Percentiles rank a stretch among this genome's conserved stretches.
Conservation (phyloP, 1,140 invertebrate species). For the Drosophila virilis region DNA sequence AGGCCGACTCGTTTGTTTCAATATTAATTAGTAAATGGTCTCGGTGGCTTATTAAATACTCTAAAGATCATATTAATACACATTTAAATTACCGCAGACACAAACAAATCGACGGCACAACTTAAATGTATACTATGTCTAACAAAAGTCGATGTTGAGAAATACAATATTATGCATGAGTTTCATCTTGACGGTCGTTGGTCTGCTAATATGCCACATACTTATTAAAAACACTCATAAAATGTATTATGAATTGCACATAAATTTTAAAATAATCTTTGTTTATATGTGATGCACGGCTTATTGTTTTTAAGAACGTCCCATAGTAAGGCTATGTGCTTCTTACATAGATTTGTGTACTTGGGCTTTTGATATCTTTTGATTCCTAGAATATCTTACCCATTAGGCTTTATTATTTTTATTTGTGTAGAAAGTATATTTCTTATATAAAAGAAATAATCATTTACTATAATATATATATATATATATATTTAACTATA, state of each 20-base stretch:
- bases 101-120: constrained; percentile 1
- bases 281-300: neutral
- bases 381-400: neutral
- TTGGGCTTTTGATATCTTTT: neutral
- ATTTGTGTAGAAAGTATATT: no score
- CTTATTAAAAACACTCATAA: constrained; percentile 65
- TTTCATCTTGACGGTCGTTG: constrained; percentile 31
- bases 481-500: no score
- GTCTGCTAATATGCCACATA: constrained; percentile 38
- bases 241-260: constrained; percentile 65
- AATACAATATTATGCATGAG: constrained; percentile 46
- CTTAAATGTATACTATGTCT: constrained; percentile 41
- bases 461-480: no score
- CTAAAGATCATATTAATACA: constrained; percentile 54
- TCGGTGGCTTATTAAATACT: constrained; percentile 55
- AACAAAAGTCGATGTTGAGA: constrained; percentile 21
- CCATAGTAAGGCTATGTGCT: neutral
- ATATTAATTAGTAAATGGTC: constrained; percentile 72
- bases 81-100: constrained; percentile 56
- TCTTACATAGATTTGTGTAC: no score
- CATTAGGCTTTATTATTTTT: no score
- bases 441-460: no score
- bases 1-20: constrained; percentile 56
- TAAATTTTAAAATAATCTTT: constrained; percentile 59
- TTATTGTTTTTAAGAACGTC: neutral